Conservation (phyloP, 2,888 invertebrate species). For the Synanthedon tipuliformis region DNA sequence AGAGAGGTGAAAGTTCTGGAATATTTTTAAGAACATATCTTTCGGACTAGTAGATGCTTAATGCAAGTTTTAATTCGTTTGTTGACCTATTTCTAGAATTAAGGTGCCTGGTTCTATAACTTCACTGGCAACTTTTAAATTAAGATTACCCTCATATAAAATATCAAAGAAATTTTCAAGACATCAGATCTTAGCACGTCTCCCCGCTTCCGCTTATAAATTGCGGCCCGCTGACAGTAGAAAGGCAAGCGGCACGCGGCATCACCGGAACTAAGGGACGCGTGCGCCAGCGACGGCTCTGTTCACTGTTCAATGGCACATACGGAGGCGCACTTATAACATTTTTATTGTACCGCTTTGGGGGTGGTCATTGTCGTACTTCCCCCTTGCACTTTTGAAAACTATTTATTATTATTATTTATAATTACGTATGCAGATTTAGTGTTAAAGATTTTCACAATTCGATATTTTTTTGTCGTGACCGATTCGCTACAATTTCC, state of each 20-base stretch:
- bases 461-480: too few relatives aligned
- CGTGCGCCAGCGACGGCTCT: not conserved
- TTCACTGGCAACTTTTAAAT: too few relatives aligned
- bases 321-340: slow-evolving; percentile 67
- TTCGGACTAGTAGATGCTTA: too few relatives aligned
- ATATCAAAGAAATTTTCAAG: too few relatives aligned
- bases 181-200: not conserved
- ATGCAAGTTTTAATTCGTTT: too few relatives aligned
- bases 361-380: slow-evolving; percentile 35
- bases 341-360: slow-evolving; percentile 55
- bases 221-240: slow-evolving; percentile 10
- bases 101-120: too few relatives aligned
- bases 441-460: too few relatives aligned
- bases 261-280: slow-evolving; percentile 44
- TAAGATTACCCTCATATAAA: too few relatives aligned
- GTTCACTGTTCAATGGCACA: slow-evolving; percentile 47
- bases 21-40: too few relatives aligned
- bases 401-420: not conserved
- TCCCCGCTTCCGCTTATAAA: slow-evolving; percentile 12
- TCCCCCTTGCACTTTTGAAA: slow-evolving; percentile 20
- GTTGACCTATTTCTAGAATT: too few relatives aligned
- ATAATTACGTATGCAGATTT: too few relatives aligned
- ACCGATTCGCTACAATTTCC: not conserved
- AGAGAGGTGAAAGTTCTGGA: too few relatives aligned
- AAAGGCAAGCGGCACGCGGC: slow-evolving; percentile 40